These are phyloP conservation scores for Acanthopleura granulata DNA, from an alignment of 2,888 invertebrate species.

Conservation along the genomic window DNA sequence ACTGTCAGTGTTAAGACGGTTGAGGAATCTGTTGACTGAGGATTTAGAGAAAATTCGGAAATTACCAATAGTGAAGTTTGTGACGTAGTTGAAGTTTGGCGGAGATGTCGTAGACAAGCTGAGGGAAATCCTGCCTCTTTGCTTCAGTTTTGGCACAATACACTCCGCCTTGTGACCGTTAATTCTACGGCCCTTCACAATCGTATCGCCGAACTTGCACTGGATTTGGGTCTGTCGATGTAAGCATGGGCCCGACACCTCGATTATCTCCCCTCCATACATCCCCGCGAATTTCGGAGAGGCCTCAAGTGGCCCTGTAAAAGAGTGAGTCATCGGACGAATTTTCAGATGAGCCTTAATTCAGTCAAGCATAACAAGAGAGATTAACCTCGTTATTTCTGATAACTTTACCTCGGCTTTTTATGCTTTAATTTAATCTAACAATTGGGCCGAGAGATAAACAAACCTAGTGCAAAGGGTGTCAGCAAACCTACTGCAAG, in stretches of 20 bases:
- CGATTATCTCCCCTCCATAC: constrained; percentile 96
- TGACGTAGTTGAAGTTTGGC: constrained; percentile 82
- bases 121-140: constrained; percentile 89
- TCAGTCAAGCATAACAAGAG: too few relatives aligned
- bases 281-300: constrained; percentile 81
- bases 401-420: too few relatives aligned
- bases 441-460: too few relatives aligned
- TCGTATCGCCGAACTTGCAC: constrained; percentile 67
- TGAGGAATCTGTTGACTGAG: too few relatives aligned
- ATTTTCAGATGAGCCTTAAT: too few relatives aligned
- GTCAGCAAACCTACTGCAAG: too few relatives aligned
- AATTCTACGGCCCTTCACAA: constrained; percentile 26
- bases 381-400: too few relatives aligned
- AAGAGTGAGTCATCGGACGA: not conserved
- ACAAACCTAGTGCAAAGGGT: too few relatives aligned
- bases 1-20: too few relatives aligned
- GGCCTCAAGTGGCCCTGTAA: constrained; percentile 41
- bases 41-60: too few relatives aligned
- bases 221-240: constrained; percentile 80
- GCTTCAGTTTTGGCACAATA: constrained; percentile 87
- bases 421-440: too few relatives aligned
- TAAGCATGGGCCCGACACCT: constrained; percentile 97
- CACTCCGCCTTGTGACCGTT: constrained; percentile 78
- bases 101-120: constrained; percentile 76
- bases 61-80: constrained; percentile 91